Conservation (phyloP, 1,140 invertebrate species). For the Drosophila arizonae region DNA sequence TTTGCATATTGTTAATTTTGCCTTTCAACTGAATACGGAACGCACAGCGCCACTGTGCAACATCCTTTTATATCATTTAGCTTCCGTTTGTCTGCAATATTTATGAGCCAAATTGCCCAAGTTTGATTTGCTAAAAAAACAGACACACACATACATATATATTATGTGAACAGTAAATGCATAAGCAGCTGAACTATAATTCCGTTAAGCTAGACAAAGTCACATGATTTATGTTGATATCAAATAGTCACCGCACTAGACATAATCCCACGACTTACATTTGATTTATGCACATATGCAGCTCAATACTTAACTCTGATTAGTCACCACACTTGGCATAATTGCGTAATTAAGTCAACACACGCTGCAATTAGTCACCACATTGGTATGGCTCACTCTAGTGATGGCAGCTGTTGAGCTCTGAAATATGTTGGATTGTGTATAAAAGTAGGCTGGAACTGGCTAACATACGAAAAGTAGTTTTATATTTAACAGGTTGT, state of each 20-base stretch:
- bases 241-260: too few relatives aligned
- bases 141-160: too few relatives aligned
- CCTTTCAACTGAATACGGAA: slow-evolving; percentile 67
- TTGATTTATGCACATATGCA: too few relatives aligned
- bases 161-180: background rate
- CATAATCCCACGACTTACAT: too few relatives aligned
- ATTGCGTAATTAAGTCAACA: too few relatives aligned
- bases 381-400: background rate
- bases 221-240: background rate
- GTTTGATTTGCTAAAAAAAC: slow-evolving; percentile 13
- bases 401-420: too few relatives aligned
- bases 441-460: too few relatives aligned
- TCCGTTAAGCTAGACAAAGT: slow-evolving; percentile 2
- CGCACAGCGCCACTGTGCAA: slow-evolving; percentile 12
- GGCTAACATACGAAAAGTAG: too few relatives aligned
- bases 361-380: background rate
- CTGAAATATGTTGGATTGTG: too few relatives aligned
- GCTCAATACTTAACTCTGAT: background rate
- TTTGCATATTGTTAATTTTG: slow-evolving; percentile 81
- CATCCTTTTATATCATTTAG: slow-evolving; percentile 69
- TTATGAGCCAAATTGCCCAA: slow-evolving; percentile 11
- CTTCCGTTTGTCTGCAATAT: slow-evolving; percentile 42
- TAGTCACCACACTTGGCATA: background rate
- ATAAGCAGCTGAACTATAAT: slow-evolving; percentile 4
- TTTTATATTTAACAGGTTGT: too few relatives aligned